Percentiles rank a stretch among this genome's conserved stretches.
phyloP scores from a whole-genome alignment of 1,140 invertebrate species.

The Philopotamus ludificatus region DNA sequence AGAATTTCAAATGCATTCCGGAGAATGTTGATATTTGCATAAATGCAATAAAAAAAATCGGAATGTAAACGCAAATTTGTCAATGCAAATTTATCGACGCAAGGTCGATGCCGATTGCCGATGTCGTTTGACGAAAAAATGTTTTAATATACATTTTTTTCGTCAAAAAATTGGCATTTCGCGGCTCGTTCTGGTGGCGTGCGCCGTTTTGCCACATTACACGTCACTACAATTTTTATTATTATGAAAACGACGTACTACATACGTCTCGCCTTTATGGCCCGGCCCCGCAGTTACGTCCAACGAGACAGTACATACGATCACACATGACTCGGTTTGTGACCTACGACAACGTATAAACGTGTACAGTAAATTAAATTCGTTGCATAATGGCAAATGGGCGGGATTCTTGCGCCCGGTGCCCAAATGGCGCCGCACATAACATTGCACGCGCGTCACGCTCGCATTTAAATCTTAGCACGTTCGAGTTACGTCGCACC shows the following conservation, averaged over 20 bases:
- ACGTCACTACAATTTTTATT: no score
- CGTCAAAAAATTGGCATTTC: no score
- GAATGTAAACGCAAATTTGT: no score
- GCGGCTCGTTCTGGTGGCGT: no score
- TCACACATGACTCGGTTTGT: neutral
- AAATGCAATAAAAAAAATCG: no score
- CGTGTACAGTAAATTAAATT: conserved; percentile 15
- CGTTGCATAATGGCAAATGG: conserved; percentile 8
- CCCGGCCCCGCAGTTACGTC: neutral
- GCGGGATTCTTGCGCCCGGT: neutral
- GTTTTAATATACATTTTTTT: no score
- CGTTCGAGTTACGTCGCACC: neutral
- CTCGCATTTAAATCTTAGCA: neutral
- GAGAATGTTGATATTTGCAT: no score
- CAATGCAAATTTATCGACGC: no score
- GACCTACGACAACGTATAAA: conserved; percentile 14
- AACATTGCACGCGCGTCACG: neutral
- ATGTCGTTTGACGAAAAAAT: no score
- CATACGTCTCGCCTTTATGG: neutral
- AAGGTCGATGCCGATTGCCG: no score
- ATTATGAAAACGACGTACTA: neutral
- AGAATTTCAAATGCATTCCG: no score
- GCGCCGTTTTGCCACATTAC: no score
- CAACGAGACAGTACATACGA: conserved; percentile 16
- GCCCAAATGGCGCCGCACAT: neutral